A percentile compares a stretch with the other conserved stretches of the same genome.
phyloP scores from a whole-genome alignment of 2,888 invertebrate genomes.

The Tryphoninae sp. region DNA sequence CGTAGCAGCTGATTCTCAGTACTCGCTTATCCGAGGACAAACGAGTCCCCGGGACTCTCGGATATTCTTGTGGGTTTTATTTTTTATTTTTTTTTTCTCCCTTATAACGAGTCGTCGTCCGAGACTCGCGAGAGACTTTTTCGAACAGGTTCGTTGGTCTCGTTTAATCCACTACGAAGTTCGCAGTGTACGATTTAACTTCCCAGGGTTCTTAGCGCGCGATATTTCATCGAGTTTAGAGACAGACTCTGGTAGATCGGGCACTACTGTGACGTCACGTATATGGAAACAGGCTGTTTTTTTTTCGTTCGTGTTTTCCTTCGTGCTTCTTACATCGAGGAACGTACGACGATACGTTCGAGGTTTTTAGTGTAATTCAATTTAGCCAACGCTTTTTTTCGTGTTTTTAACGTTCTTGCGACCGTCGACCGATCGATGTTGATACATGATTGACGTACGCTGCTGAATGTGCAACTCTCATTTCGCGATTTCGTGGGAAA shows the following conservation, averaged over 20 bases:
- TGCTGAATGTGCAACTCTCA: not conserved
- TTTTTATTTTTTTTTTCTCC: constrained; percentile 21
- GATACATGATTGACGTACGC: not conserved
- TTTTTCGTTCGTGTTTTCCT: constrained; percentile 23
- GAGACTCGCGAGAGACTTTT: constrained; percentile 2
- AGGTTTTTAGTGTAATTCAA: not conserved
- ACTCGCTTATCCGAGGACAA: constrained; percentile 34
- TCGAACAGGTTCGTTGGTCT: constrained; percentile 31
- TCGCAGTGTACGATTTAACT: not conserved
- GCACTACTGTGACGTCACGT: constrained; percentile 71
- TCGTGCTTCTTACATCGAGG: constrained; percentile 4
- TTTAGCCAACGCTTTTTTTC: not conserved
- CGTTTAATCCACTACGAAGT: not conserved
- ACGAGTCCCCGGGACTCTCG: constrained; percentile 23
- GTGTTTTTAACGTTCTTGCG: not conserved
- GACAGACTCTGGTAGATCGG: constrained; percentile 39
- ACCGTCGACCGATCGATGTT: not conserved
- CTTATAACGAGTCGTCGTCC: not conserved
- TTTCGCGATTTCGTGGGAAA: not conserved
- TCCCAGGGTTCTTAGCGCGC: constrained; percentile 61
- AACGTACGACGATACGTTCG: not conserved
- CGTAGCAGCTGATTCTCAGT: constrained; percentile 73
- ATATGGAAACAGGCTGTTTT: constrained; percentile 69
- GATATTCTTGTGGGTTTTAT: constrained; percentile 11
- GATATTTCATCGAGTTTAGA: constrained; percentile 67